These are phyloP conservation scores for Elachura formosa DNA, from an alignment of 2,113 vertebrate species.

Conservation along the genomic window DNA sequence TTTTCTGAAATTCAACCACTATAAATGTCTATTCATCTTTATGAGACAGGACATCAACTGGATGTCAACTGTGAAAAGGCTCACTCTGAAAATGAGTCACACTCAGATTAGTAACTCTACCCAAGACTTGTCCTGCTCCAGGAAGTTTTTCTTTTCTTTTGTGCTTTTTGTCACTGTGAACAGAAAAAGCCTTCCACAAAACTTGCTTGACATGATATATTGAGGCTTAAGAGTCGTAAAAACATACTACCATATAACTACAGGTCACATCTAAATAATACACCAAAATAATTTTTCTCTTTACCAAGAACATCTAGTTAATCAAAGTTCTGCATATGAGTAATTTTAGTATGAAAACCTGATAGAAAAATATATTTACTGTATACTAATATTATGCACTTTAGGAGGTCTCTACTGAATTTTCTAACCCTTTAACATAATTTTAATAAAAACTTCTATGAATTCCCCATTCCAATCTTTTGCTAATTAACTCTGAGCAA, in stretches of 20 bases:
- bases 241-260: not conserved
- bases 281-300: not conserved
- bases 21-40: not conserved
- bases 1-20: not conserved
- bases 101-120: not conserved
- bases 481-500: slow-evolving; percentile 52
- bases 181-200: not conserved
- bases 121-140: not conserved
- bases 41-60: not conserved
- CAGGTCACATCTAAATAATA: not conserved
- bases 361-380: slow-evolving; percentile 9
- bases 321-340: not conserved
- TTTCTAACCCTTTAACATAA: slow-evolving; percentile 12
- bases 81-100: not conserved
- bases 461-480: slow-evolving; percentile 26
- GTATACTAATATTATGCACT: not conserved
- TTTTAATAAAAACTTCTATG: slow-evolving; percentile 41
- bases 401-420: not conserved
- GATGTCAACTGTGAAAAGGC: too few relatives aligned
- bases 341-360: slow-evolving; percentile 13
- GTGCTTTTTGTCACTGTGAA: rapidly evolving
- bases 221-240: not conserved
- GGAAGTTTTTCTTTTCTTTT: not conserved
- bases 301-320: not conserved
- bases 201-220: not conserved